Evolutionary conservation across 1,140 invertebrate genomes (phyloP).

Genomic region (Helicoverpa zea): DNA sequence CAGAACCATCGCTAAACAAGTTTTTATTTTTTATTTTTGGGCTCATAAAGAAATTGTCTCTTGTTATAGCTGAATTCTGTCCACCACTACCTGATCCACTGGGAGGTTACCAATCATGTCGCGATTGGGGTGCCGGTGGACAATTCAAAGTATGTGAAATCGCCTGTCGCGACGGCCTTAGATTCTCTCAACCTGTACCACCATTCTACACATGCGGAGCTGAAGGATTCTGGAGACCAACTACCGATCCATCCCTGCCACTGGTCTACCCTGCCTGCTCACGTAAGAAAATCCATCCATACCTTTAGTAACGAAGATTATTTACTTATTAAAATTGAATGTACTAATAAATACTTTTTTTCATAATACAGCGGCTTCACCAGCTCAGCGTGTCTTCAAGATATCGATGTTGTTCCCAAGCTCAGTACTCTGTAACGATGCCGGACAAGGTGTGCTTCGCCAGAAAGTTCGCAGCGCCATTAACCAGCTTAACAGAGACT

Average conservation of each 20-base stretch:
- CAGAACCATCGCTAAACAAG: background rate
- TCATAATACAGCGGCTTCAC: slow-evolving; percentile 89
- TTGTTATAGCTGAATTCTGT: slow-evolving; percentile 94
- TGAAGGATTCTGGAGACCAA: slow-evolving; percentile 98
- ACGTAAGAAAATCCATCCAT: slow-evolving; percentile 86
- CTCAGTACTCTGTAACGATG: slow-evolving; percentile 97
- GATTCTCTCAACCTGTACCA: slow-evolving; percentile 96
- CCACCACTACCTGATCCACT: slow-evolving; percentile 94
- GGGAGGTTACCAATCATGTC: slow-evolving; percentile 96
- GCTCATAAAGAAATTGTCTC: background rate
- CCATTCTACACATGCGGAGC: slow-evolving; percentile 98
- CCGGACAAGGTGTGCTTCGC: slow-evolving; percentile 95
- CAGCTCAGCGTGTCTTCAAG: slow-evolving; percentile 96
- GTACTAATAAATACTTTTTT: background rate
- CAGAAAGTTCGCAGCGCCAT: slow-evolving; percentile 95
- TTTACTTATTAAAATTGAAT: background rate
- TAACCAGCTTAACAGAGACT: slow-evolving; percentile 95
- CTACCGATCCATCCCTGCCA: slow-evolving; percentile 91
- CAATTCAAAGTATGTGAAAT: slow-evolving; percentile 98
- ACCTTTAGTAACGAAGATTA: background rate
- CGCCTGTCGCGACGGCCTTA: slow-evolving; percentile 93
- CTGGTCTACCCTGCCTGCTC: slow-evolving; percentile 97
- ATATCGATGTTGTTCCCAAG: slow-evolving; percentile 97
- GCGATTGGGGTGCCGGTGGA: slow-evolving; percentile 98
- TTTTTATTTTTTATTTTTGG: background rate